Evolutionary conservation across 2,113 vertebrate species (phyloP).

Genomic region (Aplodontia rufa): DNA sequence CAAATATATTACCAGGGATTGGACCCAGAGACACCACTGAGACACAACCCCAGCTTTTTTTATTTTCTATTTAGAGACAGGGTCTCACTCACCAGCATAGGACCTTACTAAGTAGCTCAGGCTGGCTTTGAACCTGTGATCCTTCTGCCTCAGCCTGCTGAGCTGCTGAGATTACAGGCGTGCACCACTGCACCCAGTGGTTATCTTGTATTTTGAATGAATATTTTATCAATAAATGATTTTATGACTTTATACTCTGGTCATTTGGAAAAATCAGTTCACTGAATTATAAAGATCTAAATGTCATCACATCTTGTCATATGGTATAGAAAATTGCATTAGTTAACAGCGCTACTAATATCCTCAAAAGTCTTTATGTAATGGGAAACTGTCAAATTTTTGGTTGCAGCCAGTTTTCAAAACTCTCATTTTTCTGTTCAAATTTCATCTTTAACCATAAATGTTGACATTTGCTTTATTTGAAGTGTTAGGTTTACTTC

Average conservation of each 20-base stretch:
- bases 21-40: no score
- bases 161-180: no score
- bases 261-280: background rate
- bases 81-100: no score
- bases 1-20: no score
- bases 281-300: background rate
- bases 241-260: background rate
- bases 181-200: no score
- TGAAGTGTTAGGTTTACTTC: background rate
- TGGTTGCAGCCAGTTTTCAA: background rate
- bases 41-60: no score
- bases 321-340: background rate
- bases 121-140: no score
- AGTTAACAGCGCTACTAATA: background rate
- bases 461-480: background rate
- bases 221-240: background rate
- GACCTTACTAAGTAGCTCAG: no score
- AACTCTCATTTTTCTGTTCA: background rate
- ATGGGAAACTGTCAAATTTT: background rate
- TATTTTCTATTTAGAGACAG: no score
- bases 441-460: constrained; percentile 5
- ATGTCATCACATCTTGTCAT: background rate
- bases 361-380: background rate
- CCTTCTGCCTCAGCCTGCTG: no score
- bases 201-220: background rate